Percentiles rank a stretch among this genome's conserved stretches.
Evolutionary conservation across 2,113 vertebrate species (phyloP).

Genomic region (Sorex araneus): DNA sequence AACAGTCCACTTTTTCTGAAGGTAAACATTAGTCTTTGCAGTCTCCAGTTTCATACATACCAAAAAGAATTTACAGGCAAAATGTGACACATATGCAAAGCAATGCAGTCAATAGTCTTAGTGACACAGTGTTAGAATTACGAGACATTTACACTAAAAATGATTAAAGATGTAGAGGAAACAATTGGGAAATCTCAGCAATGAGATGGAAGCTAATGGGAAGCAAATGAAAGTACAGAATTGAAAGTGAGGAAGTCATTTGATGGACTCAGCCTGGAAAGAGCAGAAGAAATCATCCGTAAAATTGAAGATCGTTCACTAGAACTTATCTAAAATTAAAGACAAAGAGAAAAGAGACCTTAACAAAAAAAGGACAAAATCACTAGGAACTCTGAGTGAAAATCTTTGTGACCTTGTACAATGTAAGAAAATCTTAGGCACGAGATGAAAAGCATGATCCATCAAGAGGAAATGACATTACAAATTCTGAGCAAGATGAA

Average conservation of each 20-base stretch:
- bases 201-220: neutral
- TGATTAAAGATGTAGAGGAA: neutral
- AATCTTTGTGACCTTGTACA: neutral
- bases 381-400: neutral
- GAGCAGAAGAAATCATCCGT: neutral
- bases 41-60: neutral
- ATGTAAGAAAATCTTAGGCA: neutral
- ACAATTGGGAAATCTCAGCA: neutral
- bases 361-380: neutral
- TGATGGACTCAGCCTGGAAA: neutral
- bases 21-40: neutral
- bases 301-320: neutral
- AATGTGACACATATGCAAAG: neutral
- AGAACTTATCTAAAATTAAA: neutral
- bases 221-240: constrained; percentile 17
- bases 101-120: neutral
- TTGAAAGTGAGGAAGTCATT: constrained; percentile 17
- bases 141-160: neutral
- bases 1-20: neutral
- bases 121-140: neutral
- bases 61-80: neutral
- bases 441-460: neutral
- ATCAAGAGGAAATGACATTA: neutral
- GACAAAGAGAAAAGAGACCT: neutral
- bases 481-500: neutral